phyloP scores from a whole-genome alignment of 2,113 vertebrate genomes.

The Ammodytes marinus region DNA sequence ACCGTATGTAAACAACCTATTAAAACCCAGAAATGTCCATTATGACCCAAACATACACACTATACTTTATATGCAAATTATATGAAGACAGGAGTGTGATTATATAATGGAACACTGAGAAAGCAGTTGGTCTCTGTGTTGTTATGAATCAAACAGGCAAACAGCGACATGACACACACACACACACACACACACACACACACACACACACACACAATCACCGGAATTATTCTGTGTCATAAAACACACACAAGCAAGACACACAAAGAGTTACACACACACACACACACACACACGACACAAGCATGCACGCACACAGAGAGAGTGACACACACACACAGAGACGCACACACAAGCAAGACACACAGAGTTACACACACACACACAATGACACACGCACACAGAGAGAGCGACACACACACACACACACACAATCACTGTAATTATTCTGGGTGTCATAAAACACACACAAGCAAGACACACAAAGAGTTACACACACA shows the following conservation, averaged over 20 bases:
- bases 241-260: not conserved
- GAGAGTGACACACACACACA: conserved; percentile 1
- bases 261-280: not conserved
- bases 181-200: too few species aligned
- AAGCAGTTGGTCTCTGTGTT: not conserved
- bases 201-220: not conserved
- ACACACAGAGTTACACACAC: too few species aligned
- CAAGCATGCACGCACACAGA: not conserved
- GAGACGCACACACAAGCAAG: not conserved
- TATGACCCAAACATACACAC: not conserved
- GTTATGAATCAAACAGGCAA: conserved; percentile 38
- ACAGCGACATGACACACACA: conserved; percentile 6
- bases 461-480: not conserved
- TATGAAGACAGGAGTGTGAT: not conserved
- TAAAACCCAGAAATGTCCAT: not conserved
- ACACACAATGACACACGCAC: too few species aligned
- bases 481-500: not conserved
- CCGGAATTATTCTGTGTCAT: conserved; percentile 16
- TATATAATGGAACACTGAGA: not conserved
- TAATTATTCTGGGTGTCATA: conserved; percentile 21
- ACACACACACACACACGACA: not conserved
- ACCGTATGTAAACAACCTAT: not conserved
- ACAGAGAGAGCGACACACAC: too few species aligned
- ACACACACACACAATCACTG: not conserved
- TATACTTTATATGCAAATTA: conserved; percentile 4